Conservation (phyloP, 2,888 invertebrate species). For the Drosophila imparisetae region DNA sequence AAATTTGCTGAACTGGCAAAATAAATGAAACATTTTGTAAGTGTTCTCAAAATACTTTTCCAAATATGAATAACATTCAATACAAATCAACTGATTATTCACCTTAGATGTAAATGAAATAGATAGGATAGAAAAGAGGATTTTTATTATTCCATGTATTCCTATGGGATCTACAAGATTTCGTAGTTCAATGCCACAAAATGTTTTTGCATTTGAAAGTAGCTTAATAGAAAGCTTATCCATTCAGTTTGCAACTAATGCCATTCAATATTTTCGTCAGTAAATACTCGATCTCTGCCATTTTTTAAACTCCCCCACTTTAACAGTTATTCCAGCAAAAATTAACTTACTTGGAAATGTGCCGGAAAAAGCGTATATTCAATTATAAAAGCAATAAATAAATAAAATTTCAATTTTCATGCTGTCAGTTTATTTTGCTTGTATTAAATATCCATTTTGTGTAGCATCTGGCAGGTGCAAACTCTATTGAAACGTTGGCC, state of each 20-base stretch:
- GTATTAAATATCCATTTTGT: constrained; percentile 4
- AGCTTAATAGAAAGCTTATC: not conserved
- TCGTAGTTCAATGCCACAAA: not conserved
- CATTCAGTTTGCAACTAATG: not conserved
- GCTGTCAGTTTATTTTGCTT: constrained; percentile 22
- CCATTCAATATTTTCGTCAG: not conserved
- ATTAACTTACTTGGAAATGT: not conserved
- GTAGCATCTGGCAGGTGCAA: constrained; percentile 32
- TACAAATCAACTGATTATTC: not conserved
- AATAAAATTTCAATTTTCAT: constrained; percentile 5
- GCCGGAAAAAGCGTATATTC: not conserved
- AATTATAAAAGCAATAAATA: constrained; percentile 3
- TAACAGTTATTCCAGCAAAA: not conserved
- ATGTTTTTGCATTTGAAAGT: not conserved
- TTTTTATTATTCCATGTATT: not conserved
- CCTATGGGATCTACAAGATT: not conserved
- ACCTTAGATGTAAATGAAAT: not conserved
- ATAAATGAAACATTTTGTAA: not conserved
- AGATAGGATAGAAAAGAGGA: fast-evolving
- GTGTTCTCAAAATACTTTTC: not conserved
- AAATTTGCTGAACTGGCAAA: not conserved
- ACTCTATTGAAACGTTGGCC: constrained; percentile 15
- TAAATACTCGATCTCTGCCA: not conserved
- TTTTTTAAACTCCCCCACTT: not conserved
- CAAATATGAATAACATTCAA: not conserved